Evolutionary conservation across 2,113 vertebrate species (phyloP), one percentile per base, ranked within the genome.

Genomic region (Toxotes chatareus): DNA sequence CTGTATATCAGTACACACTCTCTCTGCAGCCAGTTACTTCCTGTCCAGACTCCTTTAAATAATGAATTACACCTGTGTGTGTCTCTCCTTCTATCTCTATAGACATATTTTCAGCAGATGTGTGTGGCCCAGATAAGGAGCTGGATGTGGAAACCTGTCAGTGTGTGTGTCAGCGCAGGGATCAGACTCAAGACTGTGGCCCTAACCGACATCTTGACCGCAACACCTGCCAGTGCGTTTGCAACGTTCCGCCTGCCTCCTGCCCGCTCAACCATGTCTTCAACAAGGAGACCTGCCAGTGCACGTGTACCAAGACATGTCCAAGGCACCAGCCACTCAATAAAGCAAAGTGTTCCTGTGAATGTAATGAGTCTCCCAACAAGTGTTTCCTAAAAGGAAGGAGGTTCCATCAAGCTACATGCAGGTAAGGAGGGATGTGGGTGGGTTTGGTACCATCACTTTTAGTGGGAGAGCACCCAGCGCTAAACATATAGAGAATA

Each of bases 341-440:
- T 89, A 96, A 93, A 79, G 93, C 92, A 78, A 98, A 96, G 76
- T 99, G 98, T 78, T 23, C 84, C 84, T 99, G 98, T 82, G 97
- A 99, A 93, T 99, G 98, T 90, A 96, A 94, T 85, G 97, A 99
- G 95, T 97, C 95, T 1, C 94, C 96, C 57, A 98, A 97, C 65
- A 98, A 96, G 91, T 99, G 98, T 90, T 97, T 99, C 88, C 93
- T 99, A 38, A 97, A 95, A 93, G 98, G 97, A 88, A 95, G 96
- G 84, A 95, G 97, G 72, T 99, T 99, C 86, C 96, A 97, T 60
- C 96, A 96, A 73, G 95, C 96, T 74, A 97, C 97, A 1, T 99
- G 98, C 97, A 99, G 98, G 98, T 99, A 93, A 94, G 84, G 7
- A 23, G 42, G 12, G 6, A 67, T 61, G 44, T 9, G 5, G 16